Evolutionary conservation across 2,888 invertebrate species (phyloP).

Genomic region (Platycheirus albimanus): DNA sequence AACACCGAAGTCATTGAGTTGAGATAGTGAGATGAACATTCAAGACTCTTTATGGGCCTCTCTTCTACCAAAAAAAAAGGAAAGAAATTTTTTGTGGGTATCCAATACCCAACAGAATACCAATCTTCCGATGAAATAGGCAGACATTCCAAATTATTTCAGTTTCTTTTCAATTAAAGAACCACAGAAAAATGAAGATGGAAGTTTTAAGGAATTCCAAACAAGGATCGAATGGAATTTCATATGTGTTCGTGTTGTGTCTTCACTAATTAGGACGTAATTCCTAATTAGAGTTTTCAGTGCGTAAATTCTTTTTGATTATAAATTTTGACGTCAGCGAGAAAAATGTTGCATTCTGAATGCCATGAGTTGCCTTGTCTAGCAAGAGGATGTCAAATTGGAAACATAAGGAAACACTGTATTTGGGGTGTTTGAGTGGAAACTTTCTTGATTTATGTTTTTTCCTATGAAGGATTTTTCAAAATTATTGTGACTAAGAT

Average conservation of each 20-base stretch:
- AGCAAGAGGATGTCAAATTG: slow-evolving; percentile 16
- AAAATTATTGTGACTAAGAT: no score
- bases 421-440: no score
- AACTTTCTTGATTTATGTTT: no score
- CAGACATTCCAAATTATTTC: slow-evolving; percentile 41
- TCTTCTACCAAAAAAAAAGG: neutral
- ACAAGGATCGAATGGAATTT: slow-evolving; percentile 68
- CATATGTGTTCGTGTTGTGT: slow-evolving; percentile 51
- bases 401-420: slow-evolving; percentile 24
- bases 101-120: neutral
- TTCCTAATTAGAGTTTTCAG: slow-evolving; percentile 64
- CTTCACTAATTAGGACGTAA: slow-evolving; percentile 70
- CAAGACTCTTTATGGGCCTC: neutral
- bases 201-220: slow-evolving; percentile 48
- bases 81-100: neutral
- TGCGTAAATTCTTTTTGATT: slow-evolving; percentile 43
- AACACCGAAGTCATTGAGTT: slow-evolving; percentile 12
- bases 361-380: neutral
- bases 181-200: slow-evolving; percentile 15
- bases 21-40: slow-evolving; percentile 23
- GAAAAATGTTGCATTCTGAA: slow-evolving; percentile 46
- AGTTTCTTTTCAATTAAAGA: slow-evolving; percentile 53
- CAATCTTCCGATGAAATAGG: slow-evolving; percentile 23
- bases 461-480: no score
- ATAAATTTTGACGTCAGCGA: slow-evolving; percentile 11